Evolutionary conservation across 2,113 vertebrate genomes (phyloP).

Genomic region (Taurulus bubalis): DNA sequence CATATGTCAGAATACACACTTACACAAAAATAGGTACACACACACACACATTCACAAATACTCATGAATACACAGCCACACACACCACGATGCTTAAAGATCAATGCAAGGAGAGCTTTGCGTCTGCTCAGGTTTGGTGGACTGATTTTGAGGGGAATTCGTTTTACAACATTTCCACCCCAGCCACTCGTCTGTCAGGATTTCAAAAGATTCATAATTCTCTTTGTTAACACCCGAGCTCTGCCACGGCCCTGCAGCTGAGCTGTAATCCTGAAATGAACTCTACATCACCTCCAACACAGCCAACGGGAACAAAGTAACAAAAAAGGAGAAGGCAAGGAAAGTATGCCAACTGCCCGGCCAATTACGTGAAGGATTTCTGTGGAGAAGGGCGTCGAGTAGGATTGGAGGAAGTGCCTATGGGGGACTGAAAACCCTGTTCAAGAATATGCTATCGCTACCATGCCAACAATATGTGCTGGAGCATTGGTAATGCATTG

Average conservation of each 20-base stretch:
- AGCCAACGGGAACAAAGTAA: constrained; percentile 60
- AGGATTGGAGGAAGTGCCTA: constrained; percentile 51
- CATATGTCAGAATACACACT: constrained; percentile 42
- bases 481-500: constrained; percentile 32
- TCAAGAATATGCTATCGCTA: constrained; percentile 48
- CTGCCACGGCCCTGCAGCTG: constrained; percentile 41
- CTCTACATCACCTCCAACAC: constrained; percentile 74
- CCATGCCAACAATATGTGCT: constrained; percentile 50
- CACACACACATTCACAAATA: constrained; percentile 13
- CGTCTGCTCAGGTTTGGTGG: constrained; percentile 17
- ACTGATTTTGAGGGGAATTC: constrained; percentile 46
- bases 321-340: constrained; percentile 39
- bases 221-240: constrained; percentile 61
- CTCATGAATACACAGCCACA: constrained; percentile 12
- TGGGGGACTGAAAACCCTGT: constrained; percentile 51
- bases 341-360: constrained; percentile 67
- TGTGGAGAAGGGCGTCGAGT: constrained; percentile 42
- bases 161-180: constrained; percentile 10
- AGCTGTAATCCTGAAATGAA: constrained; percentile 74
- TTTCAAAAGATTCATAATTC: constrained; percentile 71
- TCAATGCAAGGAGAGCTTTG: constrained; percentile 13
- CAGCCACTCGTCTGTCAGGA: constrained; percentile 30
- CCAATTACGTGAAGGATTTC: constrained; percentile 56
- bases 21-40: constrained; percentile 32
- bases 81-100: not conserved